Base-by-base conservation (phyloP, 1,140 invertebrate species). In the Manduca sexta region DNA sequence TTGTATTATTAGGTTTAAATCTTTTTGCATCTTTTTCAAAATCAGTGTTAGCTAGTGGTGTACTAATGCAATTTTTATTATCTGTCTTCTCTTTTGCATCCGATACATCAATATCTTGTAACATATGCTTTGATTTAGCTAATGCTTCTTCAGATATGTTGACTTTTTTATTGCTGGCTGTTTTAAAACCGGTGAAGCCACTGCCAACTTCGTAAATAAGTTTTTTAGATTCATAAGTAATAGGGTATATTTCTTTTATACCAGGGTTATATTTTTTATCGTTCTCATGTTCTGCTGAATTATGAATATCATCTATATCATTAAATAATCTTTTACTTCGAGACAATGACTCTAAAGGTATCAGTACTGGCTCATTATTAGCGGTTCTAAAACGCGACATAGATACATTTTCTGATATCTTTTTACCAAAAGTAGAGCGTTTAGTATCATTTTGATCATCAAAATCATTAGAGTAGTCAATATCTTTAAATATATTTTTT, bases 361-460 rank as follows among this genome's bases (percentile, higher is more conserved):
- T 52, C 39, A 44, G 31, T 40, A 72, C 55, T 33, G 42, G 29
- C 51, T 77, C 76, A 45, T 75, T 69, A 34, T 49, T 64, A 41
- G 68, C 57, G 39, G 69, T 67, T 48, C 56, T 58, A 46, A 72
- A 73, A 13, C 64, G n/a, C n/a, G n/a, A n/a, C n/a, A n/a, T 60
- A 34, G 5, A 12, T 35, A 16, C 31, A 18, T 13, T 13, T 10
- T 17, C 41, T 18, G n/a, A n/a, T n/a, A 21, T 1, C 6, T 42
- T 43, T 5, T 43, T 26, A 8, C 21, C 21, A 26, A 26, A 26
- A 26, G 1, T 26, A 5, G 4, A n/a, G 4, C 21, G 21, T 5
- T 26, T 26, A 26, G 21, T 26, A 26, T 5, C 4, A 26, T 26
- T 8, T 26, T 26, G 4, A 26, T 26, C 8, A 39, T n/a, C n/a